Percentiles rank a stretch among this genome's conserved stretches.
Evolutionary conservation across 2,113 vertebrate species (phyloP).

Genomic region (Strix aluco): DNA sequence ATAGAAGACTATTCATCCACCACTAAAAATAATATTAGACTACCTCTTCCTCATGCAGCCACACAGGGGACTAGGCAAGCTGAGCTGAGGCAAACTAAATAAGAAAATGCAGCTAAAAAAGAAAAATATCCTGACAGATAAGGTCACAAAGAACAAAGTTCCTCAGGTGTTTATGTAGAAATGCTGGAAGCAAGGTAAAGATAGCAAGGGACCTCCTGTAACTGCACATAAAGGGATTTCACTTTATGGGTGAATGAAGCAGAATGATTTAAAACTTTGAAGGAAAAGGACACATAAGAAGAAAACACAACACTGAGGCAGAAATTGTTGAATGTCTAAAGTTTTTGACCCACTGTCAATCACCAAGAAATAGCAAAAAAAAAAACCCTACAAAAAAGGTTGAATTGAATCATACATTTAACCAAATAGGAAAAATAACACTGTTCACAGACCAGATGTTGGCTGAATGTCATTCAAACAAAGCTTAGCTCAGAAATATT

Average conservation of each 20-base stretch:
- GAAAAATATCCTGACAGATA: background rate
- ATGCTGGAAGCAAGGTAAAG: background rate
- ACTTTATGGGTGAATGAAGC: background rate
- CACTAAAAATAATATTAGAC: slow-evolving; percentile 43
- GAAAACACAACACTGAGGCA: background rate
- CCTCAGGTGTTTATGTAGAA: background rate
- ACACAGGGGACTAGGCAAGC: background rate
- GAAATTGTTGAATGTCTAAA: background rate
- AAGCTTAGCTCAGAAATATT: background rate
- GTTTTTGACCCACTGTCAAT: background rate
- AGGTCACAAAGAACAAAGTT: background rate
- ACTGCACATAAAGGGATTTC: background rate
- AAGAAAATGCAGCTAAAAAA: background rate
- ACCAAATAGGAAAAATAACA: background rate
- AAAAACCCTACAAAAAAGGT: background rate
- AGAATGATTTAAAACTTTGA: background rate
- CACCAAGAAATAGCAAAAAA: background rate
- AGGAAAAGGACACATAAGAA: background rate
- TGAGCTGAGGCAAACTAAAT: background rate
- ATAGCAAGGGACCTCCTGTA: background rate
- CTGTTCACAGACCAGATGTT: background rate
- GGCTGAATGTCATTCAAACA: background rate
- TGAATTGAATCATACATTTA: background rate
- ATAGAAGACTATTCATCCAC: slow-evolving; percentile 46
- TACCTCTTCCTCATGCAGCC: background rate